Conservation (phyloP, 2,113 vertebrate genomes). For the Cyanistes caeruleus region DNA sequence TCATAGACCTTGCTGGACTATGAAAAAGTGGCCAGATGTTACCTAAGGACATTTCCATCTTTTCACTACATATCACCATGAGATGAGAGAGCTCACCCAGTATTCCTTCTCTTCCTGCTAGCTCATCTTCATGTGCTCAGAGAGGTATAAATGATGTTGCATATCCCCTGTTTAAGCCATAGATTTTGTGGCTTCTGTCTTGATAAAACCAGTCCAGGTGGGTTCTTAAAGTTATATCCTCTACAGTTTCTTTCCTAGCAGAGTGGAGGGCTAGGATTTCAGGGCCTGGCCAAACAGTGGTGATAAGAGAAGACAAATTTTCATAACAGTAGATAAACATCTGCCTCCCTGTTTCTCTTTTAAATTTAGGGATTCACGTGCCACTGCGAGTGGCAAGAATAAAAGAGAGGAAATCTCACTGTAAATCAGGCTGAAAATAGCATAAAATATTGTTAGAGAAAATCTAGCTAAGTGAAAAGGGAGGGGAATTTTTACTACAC, state of each 20-base stretch:
- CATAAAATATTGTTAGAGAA: neutral
- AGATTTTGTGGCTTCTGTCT: fast-evolving
- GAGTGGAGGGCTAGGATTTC: neutral
- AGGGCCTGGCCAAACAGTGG: neutral
- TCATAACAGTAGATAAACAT: neutral
- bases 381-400: neutral
- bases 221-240: neutral
- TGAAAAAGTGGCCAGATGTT: neutral
- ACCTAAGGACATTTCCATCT: neutral
- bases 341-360: neutral
- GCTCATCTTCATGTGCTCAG: neutral
- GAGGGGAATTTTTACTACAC: fast-evolving
- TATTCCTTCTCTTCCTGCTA: neutral
- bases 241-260: neutral
- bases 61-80: neutral
- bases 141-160: neutral
- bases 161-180: neutral
- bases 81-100: neutral
- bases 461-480: neutral
- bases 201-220: neutral
- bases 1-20: fast-evolving
- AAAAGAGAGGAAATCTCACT: neutral
- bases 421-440: neutral
- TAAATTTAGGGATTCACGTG: neutral
- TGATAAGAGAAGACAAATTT: neutral